Conservation (phyloP, 2,888 invertebrate species). For the Acrobasis consociella region DNA sequence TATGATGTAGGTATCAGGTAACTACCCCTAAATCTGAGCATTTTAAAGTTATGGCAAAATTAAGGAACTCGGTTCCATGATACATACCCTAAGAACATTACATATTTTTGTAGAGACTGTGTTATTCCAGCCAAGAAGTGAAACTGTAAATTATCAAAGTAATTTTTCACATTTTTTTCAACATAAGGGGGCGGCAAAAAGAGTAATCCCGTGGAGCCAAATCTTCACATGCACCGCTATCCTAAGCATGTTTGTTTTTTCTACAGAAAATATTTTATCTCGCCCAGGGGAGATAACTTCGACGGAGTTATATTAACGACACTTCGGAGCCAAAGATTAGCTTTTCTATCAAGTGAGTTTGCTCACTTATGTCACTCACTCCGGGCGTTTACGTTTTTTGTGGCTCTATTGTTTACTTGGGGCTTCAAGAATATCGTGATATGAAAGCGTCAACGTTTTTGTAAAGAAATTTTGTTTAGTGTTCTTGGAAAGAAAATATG, state of each 20-base stretch:
- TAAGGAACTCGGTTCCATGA: too few relatives aligned
- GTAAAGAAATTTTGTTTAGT: neutral
- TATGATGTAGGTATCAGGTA: too few relatives aligned
- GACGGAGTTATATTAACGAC: conserved; percentile 73
- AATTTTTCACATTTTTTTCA: too few relatives aligned
- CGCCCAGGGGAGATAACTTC: conserved; percentile 63
- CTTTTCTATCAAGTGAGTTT: conserved; percentile 59
- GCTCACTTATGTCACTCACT: conserved; percentile 53
- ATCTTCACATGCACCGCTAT: too few relatives aligned
- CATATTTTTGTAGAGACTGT: too few relatives aligned
- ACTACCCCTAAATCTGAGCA: too few relatives aligned
- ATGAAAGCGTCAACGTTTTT: neutral
- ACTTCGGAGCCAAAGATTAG: conserved; percentile 63
- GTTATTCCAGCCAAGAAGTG: too few relatives aligned
- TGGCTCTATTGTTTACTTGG: conserved; percentile 26
- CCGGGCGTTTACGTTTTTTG: conserved; percentile 40
- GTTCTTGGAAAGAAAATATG: neutral
- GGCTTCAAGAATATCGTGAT: neutral
- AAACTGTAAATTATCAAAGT: too few relatives aligned
- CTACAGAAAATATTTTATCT: conserved; percentile 64
- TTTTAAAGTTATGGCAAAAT: too few relatives aligned
- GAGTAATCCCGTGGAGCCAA: too few relatives aligned
- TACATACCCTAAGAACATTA: too few relatives aligned
- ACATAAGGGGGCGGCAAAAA: too few relatives aligned
- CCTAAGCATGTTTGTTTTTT: conserved; percentile 55